Percentiles rank a stretch among this genome's conserved stretches.
Conservation (phyloP, 92 coral and sea anemone genomes). For the Zoanthus sociatus region DNA sequence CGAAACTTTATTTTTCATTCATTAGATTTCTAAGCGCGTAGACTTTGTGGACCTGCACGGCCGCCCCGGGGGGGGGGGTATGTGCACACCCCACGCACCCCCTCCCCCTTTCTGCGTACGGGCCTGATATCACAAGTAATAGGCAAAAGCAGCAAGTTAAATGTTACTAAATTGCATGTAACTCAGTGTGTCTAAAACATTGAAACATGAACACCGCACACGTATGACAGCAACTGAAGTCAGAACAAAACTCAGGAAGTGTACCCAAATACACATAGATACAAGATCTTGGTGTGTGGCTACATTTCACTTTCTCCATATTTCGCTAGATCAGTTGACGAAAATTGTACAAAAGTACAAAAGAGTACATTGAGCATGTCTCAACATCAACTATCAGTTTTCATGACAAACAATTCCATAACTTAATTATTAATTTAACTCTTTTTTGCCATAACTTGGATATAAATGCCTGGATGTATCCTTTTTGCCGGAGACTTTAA, state of each 20-base stretch:
- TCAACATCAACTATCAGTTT: background rate
- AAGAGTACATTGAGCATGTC: background rate
- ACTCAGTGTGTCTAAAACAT: background rate
- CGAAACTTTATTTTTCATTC: no score
- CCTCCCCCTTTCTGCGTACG: no score
- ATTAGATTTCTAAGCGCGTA: no score
- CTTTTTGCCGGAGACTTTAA: conserved; percentile 42
- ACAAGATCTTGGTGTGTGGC: background rate
- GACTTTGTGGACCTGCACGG: no score
- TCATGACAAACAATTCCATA: background rate
- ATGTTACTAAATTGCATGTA: no score
- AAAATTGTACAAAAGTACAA: background rate
- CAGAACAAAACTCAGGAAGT: background rate
- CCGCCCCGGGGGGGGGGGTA: no score
- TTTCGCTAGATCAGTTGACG: background rate
- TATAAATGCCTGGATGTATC: conserved; percentile 8
- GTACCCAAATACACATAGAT: background rate
- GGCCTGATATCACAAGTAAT: no score
- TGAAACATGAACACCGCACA: background rate
- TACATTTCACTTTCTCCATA: background rate
- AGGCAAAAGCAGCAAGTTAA: no score
- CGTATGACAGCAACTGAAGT: background rate
- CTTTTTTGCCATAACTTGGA: conserved; percentile 13
- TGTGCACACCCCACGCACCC: no score
- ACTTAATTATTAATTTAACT: background rate